A percentile compares a stretch with the other conserved stretches of the same genome.
phyloP scores from a whole-genome alignment of 1,140 invertebrate species.

The Phortica variegata region DNA sequence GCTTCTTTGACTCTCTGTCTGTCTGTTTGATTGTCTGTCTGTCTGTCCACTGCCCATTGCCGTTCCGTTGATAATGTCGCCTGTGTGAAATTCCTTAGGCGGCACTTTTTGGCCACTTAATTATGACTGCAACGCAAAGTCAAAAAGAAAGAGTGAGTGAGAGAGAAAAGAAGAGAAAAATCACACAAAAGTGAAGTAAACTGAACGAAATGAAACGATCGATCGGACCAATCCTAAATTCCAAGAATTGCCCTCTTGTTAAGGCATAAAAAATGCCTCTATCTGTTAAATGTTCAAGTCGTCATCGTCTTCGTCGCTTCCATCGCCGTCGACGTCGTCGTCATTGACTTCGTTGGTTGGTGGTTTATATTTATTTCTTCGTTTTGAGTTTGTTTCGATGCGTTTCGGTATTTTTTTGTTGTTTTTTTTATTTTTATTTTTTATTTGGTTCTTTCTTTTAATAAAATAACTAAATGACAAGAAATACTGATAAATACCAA shows the following conservation, averaged over 20 bases:
- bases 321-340: no score
- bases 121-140: slow-evolving; percentile 30
- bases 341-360: slow-evolving; percentile 1
- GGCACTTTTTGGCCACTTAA: slow-evolving; percentile 52
- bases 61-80: slow-evolving; percentile 55
- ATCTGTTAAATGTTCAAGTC: slow-evolving; percentile 32
- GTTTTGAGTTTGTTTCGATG: slow-evolving; percentile 1
- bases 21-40: slow-evolving; percentile 2
- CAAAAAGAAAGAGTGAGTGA: no score
- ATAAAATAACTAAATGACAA: slow-evolving; percentile 16
- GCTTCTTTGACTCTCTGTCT: no score
- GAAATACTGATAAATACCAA: slow-evolving; percentile 20
- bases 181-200: no score
- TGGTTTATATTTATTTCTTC: slow-evolving; percentile 5
- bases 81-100: slow-evolving; percentile 52
- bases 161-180: slow-evolving; percentile 7
- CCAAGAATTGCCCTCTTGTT: slow-evolving; percentile 47
- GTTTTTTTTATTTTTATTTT: no score
- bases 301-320: slow-evolving; percentile 1
- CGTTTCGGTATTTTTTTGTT: neutral
- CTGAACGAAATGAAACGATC: slow-evolving; percentile 5
- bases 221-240: slow-evolving; percentile 40
- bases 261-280: slow-evolving; percentile 41
- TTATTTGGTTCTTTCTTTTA: neutral
- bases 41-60: slow-evolving; percentile 24